Base-by-base conservation (phyloP, 2,113 vertebrate genomes). In the Semicossyphus pulcher region DNA sequence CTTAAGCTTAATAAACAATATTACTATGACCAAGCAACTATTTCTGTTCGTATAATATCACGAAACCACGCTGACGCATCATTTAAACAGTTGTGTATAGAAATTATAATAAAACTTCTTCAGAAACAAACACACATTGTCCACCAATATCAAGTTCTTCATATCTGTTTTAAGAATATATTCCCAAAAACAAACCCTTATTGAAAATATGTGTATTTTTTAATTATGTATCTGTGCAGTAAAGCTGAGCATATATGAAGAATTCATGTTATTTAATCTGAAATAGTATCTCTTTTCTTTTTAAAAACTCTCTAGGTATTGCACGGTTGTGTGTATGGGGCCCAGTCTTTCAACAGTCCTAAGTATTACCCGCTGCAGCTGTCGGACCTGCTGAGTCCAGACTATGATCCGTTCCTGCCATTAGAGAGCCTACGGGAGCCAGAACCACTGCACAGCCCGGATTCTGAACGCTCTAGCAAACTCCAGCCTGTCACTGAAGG, bases 401-500 rank as follows among this genome's bases (percentile, higher is more conserved):
- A 97, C 88, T 99, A 97, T 2, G 97, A 99, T 93, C 98, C 98
- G 15, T 98, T 98, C 89, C 94, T 99, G 85, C 95, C 94, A 64
- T 93, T 99, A 84, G 97, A 99, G 93, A 96, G 91, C 88, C 91
- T 99, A 67, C 94, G 97, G 82, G 98, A 99, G 65, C 98, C 97
- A 18, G 98, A 99, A 83, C 98, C 98, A 5, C 94, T 99, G n/a
- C 98, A 99, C 86, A 99, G 97, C 77, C 98, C 98, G 3, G 98
- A 99, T 86, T 99, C 98, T 0, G 98, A 99, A 76, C 95, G 97
- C 32, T 98, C 98, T 85, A 95, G 94, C 88, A 99, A 99, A 91
- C 95, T 99, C 53, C 98, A 99, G 69, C 97, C 98, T 1, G 97
- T 98, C 83, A 96, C 96, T 28, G 97, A 99, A 95, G 98, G 98